phyloP scores from a whole-genome alignment of 2,888 invertebrate species.

The Entomobrya multifasciata region DNA sequence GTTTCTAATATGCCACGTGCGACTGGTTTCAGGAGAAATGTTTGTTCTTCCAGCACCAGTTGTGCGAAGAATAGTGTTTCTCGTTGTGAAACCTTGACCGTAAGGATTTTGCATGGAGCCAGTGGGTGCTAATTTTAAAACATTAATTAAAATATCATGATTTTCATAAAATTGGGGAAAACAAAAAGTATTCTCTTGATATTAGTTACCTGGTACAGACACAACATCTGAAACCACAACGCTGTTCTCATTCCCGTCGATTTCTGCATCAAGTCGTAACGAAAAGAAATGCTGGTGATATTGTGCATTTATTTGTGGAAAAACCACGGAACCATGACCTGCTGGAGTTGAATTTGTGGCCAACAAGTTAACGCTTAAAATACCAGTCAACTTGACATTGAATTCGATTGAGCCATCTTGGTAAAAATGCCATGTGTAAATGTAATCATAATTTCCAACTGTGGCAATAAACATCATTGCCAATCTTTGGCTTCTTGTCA shows the following conservation, averaged over 20 bases:
- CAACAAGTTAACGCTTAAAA: conserved; percentile 50
- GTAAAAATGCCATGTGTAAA: conserved; percentile 70
- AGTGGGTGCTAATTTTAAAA: conserved; percentile 34
- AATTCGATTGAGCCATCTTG: conserved; percentile 71
- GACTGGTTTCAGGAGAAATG: conserved; percentile 25
- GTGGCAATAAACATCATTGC: conserved; percentile 23
- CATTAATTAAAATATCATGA: no score
- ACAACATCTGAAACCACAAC: conserved; percentile 57
- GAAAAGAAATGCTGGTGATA: conserved; percentile 72
- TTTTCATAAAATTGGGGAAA: no score
- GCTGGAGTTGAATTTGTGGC: neutral
- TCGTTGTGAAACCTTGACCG: conserved; percentile 62
- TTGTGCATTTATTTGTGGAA: conserved; percentile 55
- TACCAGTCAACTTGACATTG: conserved; percentile 59
- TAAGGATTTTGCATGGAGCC: conserved; percentile 67
- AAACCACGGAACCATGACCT: conserved; percentile 42
- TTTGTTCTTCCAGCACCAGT: conserved; percentile 49
- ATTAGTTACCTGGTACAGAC: conserved; percentile 23
- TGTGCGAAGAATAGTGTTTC: conserved; percentile 44
- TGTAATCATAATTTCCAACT: conserved; percentile 73
- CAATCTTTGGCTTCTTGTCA: conserved; percentile 58
- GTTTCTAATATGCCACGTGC: conserved; percentile 67
- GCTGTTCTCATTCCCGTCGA: conserved; percentile 68
- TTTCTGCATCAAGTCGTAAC: conserved; percentile 61
- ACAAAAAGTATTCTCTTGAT: no score